Evolutionary conservation across 2,888 invertebrate genomes (phyloP), one percentile per base, ranked within the genome.

Genomic region (Acrobasis suavella): DNA sequence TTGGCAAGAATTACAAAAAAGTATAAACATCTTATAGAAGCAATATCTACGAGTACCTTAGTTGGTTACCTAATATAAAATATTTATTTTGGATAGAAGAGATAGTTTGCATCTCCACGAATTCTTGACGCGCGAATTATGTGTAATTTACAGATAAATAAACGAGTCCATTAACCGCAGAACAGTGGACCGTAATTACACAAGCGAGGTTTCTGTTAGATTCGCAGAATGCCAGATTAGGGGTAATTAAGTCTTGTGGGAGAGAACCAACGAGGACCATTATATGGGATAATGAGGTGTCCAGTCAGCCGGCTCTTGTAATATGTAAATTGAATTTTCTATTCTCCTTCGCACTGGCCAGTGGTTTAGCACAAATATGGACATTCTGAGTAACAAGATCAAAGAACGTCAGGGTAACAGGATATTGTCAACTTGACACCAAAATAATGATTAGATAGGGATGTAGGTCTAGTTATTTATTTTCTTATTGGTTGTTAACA

Each of bases 211-310:
- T 86, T 83, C 84, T 81, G 85, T 83, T 81, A 83, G 85, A 86
- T 83, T 86, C 85, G 81, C 82, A 76, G 86, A 87, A 87, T 84
- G 81, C 85, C 83, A 86, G 88, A 90, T 89, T 89, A 89, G 83
- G 82, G 85, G 87, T 88, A 89, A 89, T 90, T 88, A 89, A 88
- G 86, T 85, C 85, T 85, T 82, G 83, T 77, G 85, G 86, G 84
- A 86, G 83, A 86, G 85, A 83, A 76, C 82, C 82, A 71, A 78
- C 72, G 80, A 76, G 78, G 77, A 77, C 84, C 83, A 85, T 89
- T 89, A 89, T 85, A 85, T 83, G 87, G 89, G 87, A 87, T 89
- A 90, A 90, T 89, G 89, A 89, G 89, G 85, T 86, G 90, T 85
- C 89, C 89, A 89, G 85, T 85, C 89, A 83, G 85, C 76, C 77